Evolutionary conservation across 2,113 vertebrate species (phyloP), one percentile per base, ranked within the genome.

Genomic region (Zeus faber): DNA sequence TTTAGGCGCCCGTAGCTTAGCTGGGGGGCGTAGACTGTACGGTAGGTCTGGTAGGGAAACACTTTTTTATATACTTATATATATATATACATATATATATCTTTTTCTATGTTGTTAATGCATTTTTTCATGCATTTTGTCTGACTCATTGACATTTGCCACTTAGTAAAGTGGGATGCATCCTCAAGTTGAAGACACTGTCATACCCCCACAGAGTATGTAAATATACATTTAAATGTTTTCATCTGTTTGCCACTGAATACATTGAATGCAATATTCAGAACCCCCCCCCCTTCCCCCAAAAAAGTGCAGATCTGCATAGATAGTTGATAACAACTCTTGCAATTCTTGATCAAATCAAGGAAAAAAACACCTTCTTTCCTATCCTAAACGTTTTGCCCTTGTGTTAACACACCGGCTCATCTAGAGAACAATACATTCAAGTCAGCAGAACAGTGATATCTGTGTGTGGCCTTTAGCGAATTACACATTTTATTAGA

Each of bases 1-100:
- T 90, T 77, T 74, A 89, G 89, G 88, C 84, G 67, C 67, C 85
- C 82, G 70, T 90, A 90, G 87, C 74, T 90, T 89, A 90, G 88
- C 87, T 81, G 82, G 80, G 84, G 87, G 86, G 82, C 83, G 85
- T 88, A 88, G 82, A 83, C 74, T 82, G 81, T 88, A 90, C 88
- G 89, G 89, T 89, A 90, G 88, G 89, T 90, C 87, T 80, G 79
- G 85, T 85, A 89, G 86, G 85, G 86, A 76, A 78, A 55, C 16
- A 37, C 54, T 85, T 83, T n/a, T n/a, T n/a, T n/a, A n/a, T n/a
- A n/a, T n/a, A n/a, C n/a, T n/a, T n/a, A n/a, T 86, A 71, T 82
- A 45, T 59, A 40, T 37, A 37, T 35, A 35, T 35, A 35, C 3
- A 10, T 35, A 35, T 35, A 35, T 82, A 45, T 77, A 51, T 64